Evolutionary conservation across 2,888 invertebrate species (phyloP), one percentile per base, ranked within the genome.

Genomic region (Melinaea marsaeus): DNA sequence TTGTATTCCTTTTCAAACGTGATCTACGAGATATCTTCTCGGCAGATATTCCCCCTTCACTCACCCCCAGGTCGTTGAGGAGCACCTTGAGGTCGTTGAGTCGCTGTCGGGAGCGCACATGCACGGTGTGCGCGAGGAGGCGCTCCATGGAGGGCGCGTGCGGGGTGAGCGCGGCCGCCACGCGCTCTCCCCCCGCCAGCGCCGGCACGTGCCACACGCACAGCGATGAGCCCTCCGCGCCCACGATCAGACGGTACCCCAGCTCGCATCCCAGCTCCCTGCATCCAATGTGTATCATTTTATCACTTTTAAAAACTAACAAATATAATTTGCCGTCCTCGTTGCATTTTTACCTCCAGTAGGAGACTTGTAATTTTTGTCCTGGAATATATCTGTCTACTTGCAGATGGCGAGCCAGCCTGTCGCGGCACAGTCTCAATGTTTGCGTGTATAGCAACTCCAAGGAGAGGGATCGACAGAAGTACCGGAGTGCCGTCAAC

Each of bases 61-160:
- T 79, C 56, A 91, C 91, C 76, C 91, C 88, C 80, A 95, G 91
- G 46, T 93, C 92, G 74, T 94, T 94, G 58, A 96, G 86, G 76
- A 96, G 93, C 69, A 95, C 93, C 81, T 95, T 95, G 45, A 98
- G 92, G 78, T 98, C 97, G 48, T 93, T 93, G 13, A 98, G 91
- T 55, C 98, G 92, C 69, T 96, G 95, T 61, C 96, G 93, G 0
- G 98, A 97, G 71, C 99, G 93, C 62, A 98, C 95, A 79, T 99
- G 98, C 72, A 99, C 98, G 0, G 98, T 98, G 80, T 98, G 98
- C 5, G 98, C 98, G 47, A 99, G 91, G 60, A 99, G 91, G 47
- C 97, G 94, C 89, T 99, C 99, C 94, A 99, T 96, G 4, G 98
- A 98, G n/a, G 99, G 92, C 76, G 96, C 94, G 85, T 98, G 97